phyloP scores from a whole-genome alignment of 2,888 invertebrate species.

The Drosophila maculinotata region DNA sequence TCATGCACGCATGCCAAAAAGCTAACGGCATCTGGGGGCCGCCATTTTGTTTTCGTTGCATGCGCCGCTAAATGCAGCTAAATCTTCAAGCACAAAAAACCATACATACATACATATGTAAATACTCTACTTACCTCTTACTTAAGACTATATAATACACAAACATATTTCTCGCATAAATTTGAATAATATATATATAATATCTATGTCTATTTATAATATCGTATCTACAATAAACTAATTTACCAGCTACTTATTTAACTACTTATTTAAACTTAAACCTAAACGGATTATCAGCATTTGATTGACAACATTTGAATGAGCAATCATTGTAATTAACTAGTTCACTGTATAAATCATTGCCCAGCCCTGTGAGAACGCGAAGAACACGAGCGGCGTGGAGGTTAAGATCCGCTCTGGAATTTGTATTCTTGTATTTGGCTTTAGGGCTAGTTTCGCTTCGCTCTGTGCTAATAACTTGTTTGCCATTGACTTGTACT shows the following conservation, averaged over 20 bases:
- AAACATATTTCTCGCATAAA: conserved; percentile 4
- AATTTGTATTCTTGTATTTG: conserved; percentile 44
- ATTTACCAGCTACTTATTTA: conserved; percentile 9
- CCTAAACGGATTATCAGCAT: conserved; percentile 9
- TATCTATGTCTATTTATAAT: not conserved
- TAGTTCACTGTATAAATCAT: conserved; percentile 37
- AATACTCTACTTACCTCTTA: conserved; percentile 18
- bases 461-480: conserved; percentile 32
- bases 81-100: not conserved
- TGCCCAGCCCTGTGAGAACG: conserved; percentile 12
- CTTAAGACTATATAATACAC: conserved; percentile 7
- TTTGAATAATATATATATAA: not conserved
- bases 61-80: conserved; percentile 35
- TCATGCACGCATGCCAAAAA: conserved; percentile 58
- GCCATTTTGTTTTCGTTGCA: conserved; percentile 54
- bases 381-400: conserved; percentile 13
- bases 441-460: conserved; percentile 38
- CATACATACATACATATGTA: conserved; percentile 12
- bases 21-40: conserved; percentile 14
- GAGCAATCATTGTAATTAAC: conserved; percentile 45
- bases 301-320: conserved; percentile 18
- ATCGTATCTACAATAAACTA: conserved; percentile 4
- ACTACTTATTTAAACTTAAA: conserved; percentile 3
- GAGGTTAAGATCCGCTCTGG: conserved; percentile 46
- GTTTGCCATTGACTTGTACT: conserved; percentile 25